Evolutionary conservation across 2,797 vertebrate genomes (phyloP).

Genomic region (Meda fulgida): DNA sequence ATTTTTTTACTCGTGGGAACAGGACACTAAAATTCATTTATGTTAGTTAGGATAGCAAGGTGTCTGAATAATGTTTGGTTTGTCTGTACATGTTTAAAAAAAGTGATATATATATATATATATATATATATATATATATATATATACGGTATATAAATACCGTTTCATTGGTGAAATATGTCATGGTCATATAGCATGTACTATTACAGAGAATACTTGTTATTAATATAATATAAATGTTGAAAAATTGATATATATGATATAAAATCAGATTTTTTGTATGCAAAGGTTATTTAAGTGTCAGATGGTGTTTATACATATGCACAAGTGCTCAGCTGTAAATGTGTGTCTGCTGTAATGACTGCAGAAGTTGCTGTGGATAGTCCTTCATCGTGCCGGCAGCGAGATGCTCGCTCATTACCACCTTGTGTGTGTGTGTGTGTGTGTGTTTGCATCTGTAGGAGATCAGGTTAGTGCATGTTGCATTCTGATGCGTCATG

Average conservation of each 20-base stretch:
- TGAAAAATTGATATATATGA: not conserved
- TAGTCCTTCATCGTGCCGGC: slow-evolving; percentile 32
- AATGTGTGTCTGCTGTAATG: slow-evolving; percentile 50
- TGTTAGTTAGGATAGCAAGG: too few relatives aligned
- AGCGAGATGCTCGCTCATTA: slow-evolving; percentile 14
- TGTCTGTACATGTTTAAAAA: too few relatives aligned
- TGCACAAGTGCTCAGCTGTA: not conserved
- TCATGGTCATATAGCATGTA: not conserved
- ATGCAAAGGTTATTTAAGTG: not conserved
- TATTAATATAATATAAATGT: not conserved
- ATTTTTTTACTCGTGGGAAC: too few relatives aligned
- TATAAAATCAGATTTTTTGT: not conserved
- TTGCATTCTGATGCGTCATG: slow-evolving; percentile 32
- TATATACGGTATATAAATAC: too few relatives aligned
- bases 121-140: too few relatives aligned
- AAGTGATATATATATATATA: too few relatives aligned
- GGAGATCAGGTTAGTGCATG: slow-evolving; percentile 8
- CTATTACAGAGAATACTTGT: not conserved
- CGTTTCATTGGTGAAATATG: not conserved
- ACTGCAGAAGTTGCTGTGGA: slow-evolving; percentile 11
- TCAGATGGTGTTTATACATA: not conserved
- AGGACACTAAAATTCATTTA: too few relatives aligned
- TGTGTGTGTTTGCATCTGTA: slow-evolving; percentile 27
- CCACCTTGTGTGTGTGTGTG: not conserved
- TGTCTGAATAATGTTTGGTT: too few relatives aligned